Percentiles rank a stretch among this genome's conserved stretches.
Evolutionary conservation across 2,888 invertebrate species (phyloP).

Genomic region (Volucella bombylans): DNA sequence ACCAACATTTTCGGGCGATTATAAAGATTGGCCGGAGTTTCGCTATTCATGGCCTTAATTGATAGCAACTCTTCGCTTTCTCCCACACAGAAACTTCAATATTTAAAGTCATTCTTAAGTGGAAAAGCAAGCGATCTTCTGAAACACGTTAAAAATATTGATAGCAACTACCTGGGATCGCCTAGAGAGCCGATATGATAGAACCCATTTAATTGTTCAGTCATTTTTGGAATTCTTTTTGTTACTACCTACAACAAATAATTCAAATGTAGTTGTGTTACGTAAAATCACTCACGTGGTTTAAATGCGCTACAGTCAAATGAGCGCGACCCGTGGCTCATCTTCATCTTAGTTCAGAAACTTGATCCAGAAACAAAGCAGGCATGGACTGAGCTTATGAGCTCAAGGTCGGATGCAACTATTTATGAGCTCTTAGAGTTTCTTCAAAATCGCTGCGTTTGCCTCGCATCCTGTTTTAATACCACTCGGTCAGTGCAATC

Average conservation of each 20-base stretch:
- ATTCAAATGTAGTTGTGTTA: too few relatives aligned
- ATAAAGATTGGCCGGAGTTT: constrained; percentile 39
- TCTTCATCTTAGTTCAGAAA: too few relatives aligned
- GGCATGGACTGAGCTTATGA: constrained; percentile 29
- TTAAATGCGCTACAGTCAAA: too few relatives aligned
- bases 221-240: constrained; percentile 26
- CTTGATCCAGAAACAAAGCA: too few relatives aligned
- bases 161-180: constrained; percentile 33
- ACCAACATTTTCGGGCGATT: constrained; percentile 37
- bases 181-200: constrained; percentile 18
- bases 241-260: constrained; percentile 20
- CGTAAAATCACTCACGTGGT: too few relatives aligned
- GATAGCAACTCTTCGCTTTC: constrained; percentile 23
- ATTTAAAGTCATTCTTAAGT: too few relatives aligned
- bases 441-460: constrained; percentile 42
- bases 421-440: constrained; percentile 42
- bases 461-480: constrained; percentile 31
- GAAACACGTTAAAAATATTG: too few relatives aligned
- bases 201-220: constrained; percentile 34
- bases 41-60: constrained; percentile 7
- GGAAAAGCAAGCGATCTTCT: constrained; percentile 17
- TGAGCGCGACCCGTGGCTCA: too few relatives aligned
- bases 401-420: constrained; percentile 13
- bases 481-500: not conserved
- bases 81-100: too few relatives aligned